A percentile compares a stretch with the other conserved stretches of the same genome.
phyloP scores from a whole-genome alignment of 2,113 vertebrate genomes.

The Astur gentilis region DNA sequence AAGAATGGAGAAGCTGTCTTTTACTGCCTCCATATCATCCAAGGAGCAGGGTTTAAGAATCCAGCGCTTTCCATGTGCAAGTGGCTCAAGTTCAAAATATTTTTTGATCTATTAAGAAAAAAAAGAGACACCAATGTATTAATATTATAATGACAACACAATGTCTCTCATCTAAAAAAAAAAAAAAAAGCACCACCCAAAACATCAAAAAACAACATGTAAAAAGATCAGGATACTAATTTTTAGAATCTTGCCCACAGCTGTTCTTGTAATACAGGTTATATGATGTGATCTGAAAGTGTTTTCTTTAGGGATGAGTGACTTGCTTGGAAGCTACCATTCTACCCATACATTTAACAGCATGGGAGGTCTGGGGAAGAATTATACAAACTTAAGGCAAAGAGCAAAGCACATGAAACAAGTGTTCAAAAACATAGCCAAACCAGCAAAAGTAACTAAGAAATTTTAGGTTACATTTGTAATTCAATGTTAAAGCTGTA shows the following conservation, averaged over 20 bases:
- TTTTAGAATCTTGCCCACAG: background rate
- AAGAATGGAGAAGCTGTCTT: constrained; percentile 86
- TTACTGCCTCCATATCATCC: constrained; percentile 83
- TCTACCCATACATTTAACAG: background rate
- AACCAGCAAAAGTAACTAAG: background rate
- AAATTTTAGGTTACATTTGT: background rate
- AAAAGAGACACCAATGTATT: background rate
- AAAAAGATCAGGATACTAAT: background rate
- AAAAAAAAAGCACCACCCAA: background rate
- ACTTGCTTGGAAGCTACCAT: background rate
- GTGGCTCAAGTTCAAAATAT: constrained; percentile 92
- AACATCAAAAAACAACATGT: background rate
- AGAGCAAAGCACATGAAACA: background rate
- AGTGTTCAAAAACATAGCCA: background rate
- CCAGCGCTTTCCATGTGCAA: constrained; percentile 89
- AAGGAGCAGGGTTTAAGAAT: constrained; percentile 85
- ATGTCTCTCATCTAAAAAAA: background rate
- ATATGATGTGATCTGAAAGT: background rate
- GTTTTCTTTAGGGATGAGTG: constrained; percentile 15
- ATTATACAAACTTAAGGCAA: background rate
- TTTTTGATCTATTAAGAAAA: constrained; percentile 83
- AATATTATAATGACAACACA: background rate
- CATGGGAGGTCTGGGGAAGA: background rate
- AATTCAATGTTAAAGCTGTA: background rate
- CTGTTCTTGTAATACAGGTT: background rate